Evolutionary conservation across 2,797 vertebrate species (phyloP), one percentile per base, ranked within the genome.

Genomic region (Sebastes trivittatus): DNA sequence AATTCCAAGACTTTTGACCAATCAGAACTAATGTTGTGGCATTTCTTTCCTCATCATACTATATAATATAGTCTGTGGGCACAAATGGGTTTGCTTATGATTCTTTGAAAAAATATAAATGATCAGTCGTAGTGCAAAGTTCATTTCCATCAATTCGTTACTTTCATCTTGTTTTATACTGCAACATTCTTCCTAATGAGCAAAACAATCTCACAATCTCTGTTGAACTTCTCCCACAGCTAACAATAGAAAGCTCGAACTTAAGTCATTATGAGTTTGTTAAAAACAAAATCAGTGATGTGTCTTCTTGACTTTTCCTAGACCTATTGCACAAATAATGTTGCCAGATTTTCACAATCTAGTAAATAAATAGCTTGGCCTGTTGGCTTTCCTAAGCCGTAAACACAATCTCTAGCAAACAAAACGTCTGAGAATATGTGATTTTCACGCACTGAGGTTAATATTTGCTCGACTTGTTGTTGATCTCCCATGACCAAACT

Each of bases 401-500:
- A 11, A 29, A 7, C 6, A 6, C 2, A 66, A 14, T 42, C 10
- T 54, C 13, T 0, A 7, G 16, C 25, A 30, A 3, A 30, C 5
- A 32, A 25, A 20, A 36, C 14, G 8, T 60, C 10, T n/a, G 14
- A 30, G 62, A 78, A 59, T 36, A 32, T 64, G 27, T 6, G 11
- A 36, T 65, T 52, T 72, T 56, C 13, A 34, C n/a, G 6, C 3
- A 80, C 30, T 11, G n/a, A 27, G 30, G 27, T 68, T 46, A 23
- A 46, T 82, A 34, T 56, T 20, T 58, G 34, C 23, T 38, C 16
- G 6, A 16, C 23, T 32, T 61, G 11, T 78, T 66, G 42, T 63
- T 61, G 32, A 61, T 56, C 69, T 77, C 63, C 11, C 11, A 7
- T 32, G 29, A 73, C 29, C 61, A 61, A 77, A 75, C 67, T 59